Percentiles rank a stretch among this genome's conserved stretches.
These are phyloP conservation scores for Notiomystis cincta DNA, from an alignment of 2,113 vertebrate genomes.

Conservation along the genomic window DNA sequence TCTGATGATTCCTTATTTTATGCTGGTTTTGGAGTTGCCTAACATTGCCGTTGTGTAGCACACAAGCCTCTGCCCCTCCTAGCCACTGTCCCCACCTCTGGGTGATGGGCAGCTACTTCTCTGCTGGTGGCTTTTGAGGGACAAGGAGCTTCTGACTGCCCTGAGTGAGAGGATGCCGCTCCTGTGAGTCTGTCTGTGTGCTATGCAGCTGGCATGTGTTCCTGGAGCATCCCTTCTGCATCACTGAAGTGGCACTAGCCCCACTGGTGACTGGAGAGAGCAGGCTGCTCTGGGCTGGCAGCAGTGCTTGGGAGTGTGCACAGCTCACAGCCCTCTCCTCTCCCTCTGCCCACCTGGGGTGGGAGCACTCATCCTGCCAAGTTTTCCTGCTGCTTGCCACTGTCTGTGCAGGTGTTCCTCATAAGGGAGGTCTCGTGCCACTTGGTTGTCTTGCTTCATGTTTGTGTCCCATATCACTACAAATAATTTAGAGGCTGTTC, in stretches of 20 bases:
- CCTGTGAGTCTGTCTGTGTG: not conserved
- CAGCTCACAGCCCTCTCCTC: accelerated
- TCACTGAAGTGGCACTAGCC: not conserved
- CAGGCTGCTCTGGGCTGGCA: not conserved
- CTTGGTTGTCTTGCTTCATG: not conserved
- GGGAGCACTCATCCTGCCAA: not conserved
- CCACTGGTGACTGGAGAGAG: not conserved
- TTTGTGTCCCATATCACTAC: not conserved
- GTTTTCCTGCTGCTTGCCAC: not conserved
- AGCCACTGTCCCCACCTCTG: not conserved
- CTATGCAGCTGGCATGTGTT: not conserved
- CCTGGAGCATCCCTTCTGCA: not conserved
- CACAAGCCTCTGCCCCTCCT: not conserved
- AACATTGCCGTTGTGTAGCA: accelerated
- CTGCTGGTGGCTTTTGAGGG: not conserved
- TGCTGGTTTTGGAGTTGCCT: not conserved
- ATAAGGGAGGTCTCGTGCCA: not conserved
- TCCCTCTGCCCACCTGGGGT: not conserved
- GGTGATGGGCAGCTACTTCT: not conserved
- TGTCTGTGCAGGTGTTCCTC: not conserved
- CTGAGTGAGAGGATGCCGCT: not conserved
- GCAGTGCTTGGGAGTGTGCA: not conserved
- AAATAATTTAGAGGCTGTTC: not conserved
- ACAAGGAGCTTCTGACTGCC: not conserved
- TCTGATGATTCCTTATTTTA: not conserved